Conservation (phyloP, 2,113 vertebrate genomes). For the Choloepus hoffmanni region DNA sequence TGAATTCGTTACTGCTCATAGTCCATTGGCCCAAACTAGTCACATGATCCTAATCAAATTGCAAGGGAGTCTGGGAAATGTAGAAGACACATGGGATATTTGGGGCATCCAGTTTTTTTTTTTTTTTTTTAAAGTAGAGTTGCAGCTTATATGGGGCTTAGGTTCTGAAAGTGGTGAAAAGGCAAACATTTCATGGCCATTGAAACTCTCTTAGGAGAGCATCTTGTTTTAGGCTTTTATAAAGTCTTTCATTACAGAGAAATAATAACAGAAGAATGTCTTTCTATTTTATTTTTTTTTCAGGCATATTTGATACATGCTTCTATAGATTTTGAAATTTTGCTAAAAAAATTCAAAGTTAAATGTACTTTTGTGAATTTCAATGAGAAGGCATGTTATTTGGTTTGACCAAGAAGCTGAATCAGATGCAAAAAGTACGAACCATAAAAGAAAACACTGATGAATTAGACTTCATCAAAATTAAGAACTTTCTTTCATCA, state of each 20-base stretch:
- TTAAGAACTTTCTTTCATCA: not conserved
- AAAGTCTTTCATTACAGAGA: not conserved
- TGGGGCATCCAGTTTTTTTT: not conserved
- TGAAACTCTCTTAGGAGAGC: not conserved
- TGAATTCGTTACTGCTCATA: not conserved
- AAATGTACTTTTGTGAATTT: not conserved
- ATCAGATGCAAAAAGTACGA: not conserved
- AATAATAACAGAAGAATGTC: slow-evolving; percentile 24
- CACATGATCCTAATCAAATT: not conserved
- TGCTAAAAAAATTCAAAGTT: slow-evolving; percentile 1
- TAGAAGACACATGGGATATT: not conserved
- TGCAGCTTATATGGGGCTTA: not conserved
- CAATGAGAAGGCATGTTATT: not conserved
- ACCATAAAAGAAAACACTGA: not conserved
- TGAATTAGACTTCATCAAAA: slow-evolving; percentile 21
- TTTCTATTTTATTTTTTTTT: not conserved
- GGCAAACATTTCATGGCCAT: not conserved
- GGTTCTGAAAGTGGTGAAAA: not conserved
- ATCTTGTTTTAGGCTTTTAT: not conserved
- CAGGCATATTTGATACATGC: not conserved
- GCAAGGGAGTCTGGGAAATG: not conserved
- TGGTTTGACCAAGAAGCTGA: not conserved
- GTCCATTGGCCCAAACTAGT: not conserved
- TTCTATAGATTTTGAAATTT: slow-evolving; percentile 12
- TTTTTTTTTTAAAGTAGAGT: not conserved